Base-by-base conservation (phyloP, 2,797 vertebrate genomes). In the Adrianichthys oophorus region DNA sequence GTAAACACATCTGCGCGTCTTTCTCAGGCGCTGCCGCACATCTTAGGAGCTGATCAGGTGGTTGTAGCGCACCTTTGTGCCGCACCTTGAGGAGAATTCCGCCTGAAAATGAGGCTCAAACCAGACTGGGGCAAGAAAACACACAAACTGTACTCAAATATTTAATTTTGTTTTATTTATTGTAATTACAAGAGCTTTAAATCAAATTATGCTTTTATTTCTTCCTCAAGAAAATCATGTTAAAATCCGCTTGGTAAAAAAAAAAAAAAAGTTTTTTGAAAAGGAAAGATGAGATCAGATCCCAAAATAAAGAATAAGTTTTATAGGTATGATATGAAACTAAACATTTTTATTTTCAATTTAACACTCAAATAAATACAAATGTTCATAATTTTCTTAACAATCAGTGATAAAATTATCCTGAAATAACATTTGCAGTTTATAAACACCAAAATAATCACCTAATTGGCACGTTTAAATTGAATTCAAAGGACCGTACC, bases 1-100 rank as follows among this genome's bases (percentile, higher is more conserved):
- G 73, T 53, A 86, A 79, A 90, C 89, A 86, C 92, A 92, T 91
- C 91, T 92, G 91, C 85, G 74, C 62, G 64, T 66, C 67, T 58
- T 79, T 87, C 78, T 82, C 68, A 74, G 78, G 52, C 8, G 56
- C 76, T 72, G 71, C 74, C 73, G 51, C 16, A 67, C 79, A 88
- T 88, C 87, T 84, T 85, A 81, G 77, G 76, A 74, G 80, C 59
- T 32, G 75, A 73, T 78, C 72, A 78, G 85, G 72, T 84, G 80
- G 81, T 69, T 57, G 72, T 67, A 72, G 53, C 54, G 52, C 61
- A 72, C 80, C 73, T 81, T 15, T 48, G 29, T 45, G 60, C 68
- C 56, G 50, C 61, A 72, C 67, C 63, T 70, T 53, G 41, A 62
- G 62, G 79, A 18, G 10, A 78, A 81, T 79, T 84, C 79, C 77